phyloP scores from a whole-genome alignment of 2,113 vertebrate species.

The Pseudonaja textilis region DNA sequence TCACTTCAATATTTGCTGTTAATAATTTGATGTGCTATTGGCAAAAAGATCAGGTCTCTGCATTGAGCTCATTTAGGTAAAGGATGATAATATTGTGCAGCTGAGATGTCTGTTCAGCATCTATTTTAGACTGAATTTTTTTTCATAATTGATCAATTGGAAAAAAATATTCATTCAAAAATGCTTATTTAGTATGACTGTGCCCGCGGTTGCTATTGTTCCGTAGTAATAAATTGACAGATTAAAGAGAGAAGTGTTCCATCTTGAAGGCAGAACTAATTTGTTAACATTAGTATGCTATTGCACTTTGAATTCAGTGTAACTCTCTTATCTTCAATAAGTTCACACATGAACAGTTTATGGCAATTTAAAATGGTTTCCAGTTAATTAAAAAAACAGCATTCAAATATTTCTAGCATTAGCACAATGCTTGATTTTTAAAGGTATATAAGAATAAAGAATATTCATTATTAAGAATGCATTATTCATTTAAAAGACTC shows the following conservation, averaged over 20 bases:
- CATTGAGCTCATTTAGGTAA: conserved; percentile 62
- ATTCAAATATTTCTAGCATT: conserved; percentile 58
- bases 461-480: background rate
- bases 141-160: conserved; percentile 58
- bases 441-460: background rate
- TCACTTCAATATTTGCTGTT: conserved; percentile 73
- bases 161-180: conserved; percentile 63
- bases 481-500: background rate
- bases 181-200: conserved; percentile 61
- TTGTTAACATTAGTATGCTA: conserved; percentile 72
- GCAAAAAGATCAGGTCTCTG: conserved; percentile 68
- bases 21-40: conserved; percentile 72
- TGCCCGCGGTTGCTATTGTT: conserved; percentile 38
- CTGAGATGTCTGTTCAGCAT: conserved; percentile 35
- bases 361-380: conserved; percentile 49
- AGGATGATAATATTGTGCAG: conserved; percentile 30
- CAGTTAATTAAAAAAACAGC: conserved; percentile 68
- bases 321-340: conserved; percentile 59
- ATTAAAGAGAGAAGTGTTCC: conserved; percentile 54
- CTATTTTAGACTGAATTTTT: conserved; percentile 54
- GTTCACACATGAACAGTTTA: conserved; percentile 67
- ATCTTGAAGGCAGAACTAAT: conserved; percentile 65
- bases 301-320: conserved; percentile 70
- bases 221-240: conserved; percentile 59
- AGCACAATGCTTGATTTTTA: conserved; percentile 28